Evolutionary conservation across 2,888 invertebrate species (phyloP).

Genomic region (Cerastoderma edule): DNA sequence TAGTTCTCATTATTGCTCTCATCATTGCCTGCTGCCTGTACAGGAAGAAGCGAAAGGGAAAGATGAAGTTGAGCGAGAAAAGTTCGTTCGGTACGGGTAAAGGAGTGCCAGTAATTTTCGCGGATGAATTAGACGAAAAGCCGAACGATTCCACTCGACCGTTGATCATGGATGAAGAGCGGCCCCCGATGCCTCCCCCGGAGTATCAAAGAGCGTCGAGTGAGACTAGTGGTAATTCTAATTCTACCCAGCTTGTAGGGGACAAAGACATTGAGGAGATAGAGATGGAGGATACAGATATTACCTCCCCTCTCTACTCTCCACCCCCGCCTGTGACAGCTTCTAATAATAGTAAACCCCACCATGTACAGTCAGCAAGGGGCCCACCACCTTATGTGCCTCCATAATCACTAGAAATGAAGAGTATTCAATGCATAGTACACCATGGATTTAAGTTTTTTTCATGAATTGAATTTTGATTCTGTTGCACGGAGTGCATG

Average conservation of each 20-base stretch:
- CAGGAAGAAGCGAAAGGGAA: constrained; percentile 90
- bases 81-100: constrained; percentile 84
- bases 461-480: no score
- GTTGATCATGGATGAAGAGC: constrained; percentile 96
- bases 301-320: constrained; percentile 74
- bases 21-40: constrained; percentile 95
- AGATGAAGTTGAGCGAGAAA: constrained; percentile 92
- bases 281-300: constrained; percentile 70
- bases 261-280: constrained; percentile 65
- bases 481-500: no score
- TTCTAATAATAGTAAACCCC: constrained; percentile 73
- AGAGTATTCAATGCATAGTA: constrained; percentile 29
- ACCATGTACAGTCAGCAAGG: constrained; percentile 89
- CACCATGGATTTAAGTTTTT: no score
- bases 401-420: constrained; percentile 88
- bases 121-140: constrained; percentile 96
- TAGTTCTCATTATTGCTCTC: constrained; percentile 94
- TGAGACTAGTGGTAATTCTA: constrained; percentile 77
- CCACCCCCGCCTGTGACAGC: constrained; percentile 78
- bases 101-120: constrained; percentile 96
- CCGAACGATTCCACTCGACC: constrained; percentile 92
- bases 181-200: constrained; percentile 88
- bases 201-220: constrained; percentile 76
- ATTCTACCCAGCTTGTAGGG: constrained; percentile 67
- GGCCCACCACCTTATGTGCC: constrained; percentile 98